Evolutionary conservation across 2,888 invertebrate species (phyloP).

Genomic region (Nasonia oneida): DNA sequence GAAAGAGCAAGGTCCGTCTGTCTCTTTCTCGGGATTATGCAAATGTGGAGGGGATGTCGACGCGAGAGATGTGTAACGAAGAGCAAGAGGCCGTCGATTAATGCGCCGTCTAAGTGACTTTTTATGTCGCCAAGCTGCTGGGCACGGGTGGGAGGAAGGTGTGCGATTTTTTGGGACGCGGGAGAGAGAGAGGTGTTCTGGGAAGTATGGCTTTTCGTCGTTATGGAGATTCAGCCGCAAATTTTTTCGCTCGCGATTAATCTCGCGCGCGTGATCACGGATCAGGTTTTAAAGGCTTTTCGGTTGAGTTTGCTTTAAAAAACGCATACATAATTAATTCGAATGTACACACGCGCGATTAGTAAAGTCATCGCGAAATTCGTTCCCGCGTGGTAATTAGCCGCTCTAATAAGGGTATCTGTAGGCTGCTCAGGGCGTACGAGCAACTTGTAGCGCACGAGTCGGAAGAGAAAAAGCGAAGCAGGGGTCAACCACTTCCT

Average conservation of each 20-base stretch:
- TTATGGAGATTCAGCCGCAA: background rate
- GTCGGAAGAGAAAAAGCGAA: background rate
- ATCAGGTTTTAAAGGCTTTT: background rate
- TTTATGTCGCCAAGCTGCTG: slow-evolving; percentile 53
- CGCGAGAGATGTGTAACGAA: slow-evolving; percentile 23
- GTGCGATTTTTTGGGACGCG: background rate
- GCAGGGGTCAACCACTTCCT: slow-evolving; percentile 20
- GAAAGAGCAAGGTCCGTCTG: background rate
- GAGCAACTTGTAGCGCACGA: background rate
- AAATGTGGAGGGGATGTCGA: slow-evolving; percentile 32
- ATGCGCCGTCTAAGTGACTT: slow-evolving; percentile 62
- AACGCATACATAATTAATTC: background rate
- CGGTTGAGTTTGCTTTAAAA: background rate
- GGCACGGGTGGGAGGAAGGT: background rate
- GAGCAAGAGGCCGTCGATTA: slow-evolving; percentile 46
- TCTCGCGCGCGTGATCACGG: background rate
- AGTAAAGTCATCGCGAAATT: background rate
- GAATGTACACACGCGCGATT: background rate
- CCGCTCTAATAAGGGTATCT: slow-evolving; percentile 23
- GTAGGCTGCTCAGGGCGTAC: background rate
- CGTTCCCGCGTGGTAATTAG: slow-evolving; percentile 33
- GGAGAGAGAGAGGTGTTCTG: background rate
- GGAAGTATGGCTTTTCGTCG: slow-evolving; percentile 5
- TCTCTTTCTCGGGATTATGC: slow-evolving; percentile 50
- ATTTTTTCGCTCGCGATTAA: background rate